Evolutionary conservation across 1,140 invertebrate genomes (phyloP), one percentile per base, ranked within the genome.

Genomic region (Harpegnathos saltator): DNA sequence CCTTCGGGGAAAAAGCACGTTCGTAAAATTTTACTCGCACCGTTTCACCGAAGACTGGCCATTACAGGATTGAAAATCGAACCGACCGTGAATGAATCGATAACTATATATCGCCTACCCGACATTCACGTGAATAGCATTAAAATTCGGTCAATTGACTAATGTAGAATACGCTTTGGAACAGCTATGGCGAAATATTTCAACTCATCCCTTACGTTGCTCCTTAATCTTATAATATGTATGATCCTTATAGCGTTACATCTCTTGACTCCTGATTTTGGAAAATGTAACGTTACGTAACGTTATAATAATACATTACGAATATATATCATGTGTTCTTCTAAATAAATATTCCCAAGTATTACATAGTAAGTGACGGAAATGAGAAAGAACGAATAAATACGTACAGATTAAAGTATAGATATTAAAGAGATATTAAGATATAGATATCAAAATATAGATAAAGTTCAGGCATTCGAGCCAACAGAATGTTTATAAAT

Each of bases 91-190:
- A 44, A 44, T 44, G 69, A 69, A 56, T 69, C 24, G 33, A 54
- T 71, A 58, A 44, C 24, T 80, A 48, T 48, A 59, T 78, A 58
- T 59, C 22, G 69, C 59, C 14, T 48, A 5, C 54, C 29, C 24
- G 19, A 22, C 59, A 52, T 1, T 54, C 33, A 44, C 24, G 52
- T 44, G n/a, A 58, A 48, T 80, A 19, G 17, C 24, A 5, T 56
- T 68, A 68, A 68, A 77, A 14, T n/a, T 82, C 33, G 66, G 63
- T 74, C 44, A 63, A 82, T 82, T 82, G 81, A 82, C 81, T 82
- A 82, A 82, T 44, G 81, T 82, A 81, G 78, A 72, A 81, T 61
- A 73, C 17, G 14, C 12, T 58, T 78, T 78, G 50, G 63, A 78
- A 78, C 63, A 78, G 17, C 33, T 78, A 78, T 78, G 62, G 29